Evolutionary conservation across 1,140 invertebrate species (phyloP), one percentile per base, ranked within the genome.

Genomic region (Trichomalopsis sarcophagae): DNA sequence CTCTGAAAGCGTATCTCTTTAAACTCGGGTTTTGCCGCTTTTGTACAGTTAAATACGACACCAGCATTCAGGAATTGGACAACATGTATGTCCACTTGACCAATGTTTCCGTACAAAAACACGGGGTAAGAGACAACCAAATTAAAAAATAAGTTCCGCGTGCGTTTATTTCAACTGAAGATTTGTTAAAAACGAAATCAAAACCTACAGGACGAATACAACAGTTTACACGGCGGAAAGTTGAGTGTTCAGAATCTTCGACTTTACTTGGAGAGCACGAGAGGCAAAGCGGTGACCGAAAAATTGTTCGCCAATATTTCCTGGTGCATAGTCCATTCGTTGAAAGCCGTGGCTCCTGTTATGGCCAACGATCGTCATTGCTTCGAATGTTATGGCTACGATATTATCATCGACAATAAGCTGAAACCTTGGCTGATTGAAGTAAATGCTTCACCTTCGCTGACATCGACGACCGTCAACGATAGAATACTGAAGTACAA

Each of bases 401-500:
- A 98, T 90, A 97, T 98, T 81, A 96, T 98, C 76, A 96, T 98
- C 79, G 97, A 98, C 92, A 96, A 97, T 87, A 95, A 96, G 86
- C 90, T 97, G 14, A 97, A 97, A 90, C 97, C 97, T 0, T 98
- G 97, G 97, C 92, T 98, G 11, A 96, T 97, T 84, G 96, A 97
- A 92, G 96, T 98, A 0, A 99, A 99, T 91, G 98, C 98, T 1
- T 99, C 98, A 0, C 98, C 98, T 0, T 99, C 98, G 0, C 91
- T 99, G 1, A 97, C 97, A 4, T 98, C 98, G 0, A 99, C 98
- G 0, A 99, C 98, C 0, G 97, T 97, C 0, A 99, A 98, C 91
- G 98, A 99, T 92, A 94, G 98, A 88, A 98, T 99, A 89, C 94
- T 99, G 85, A 99, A 99, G 90, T 98, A 98, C 89, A 98, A 98